Evolutionary conservation across 2,797 vertebrate genomes (phyloP), one percentile per base, ranked within the genome.

Genomic region (Poecile montanus): DNA sequence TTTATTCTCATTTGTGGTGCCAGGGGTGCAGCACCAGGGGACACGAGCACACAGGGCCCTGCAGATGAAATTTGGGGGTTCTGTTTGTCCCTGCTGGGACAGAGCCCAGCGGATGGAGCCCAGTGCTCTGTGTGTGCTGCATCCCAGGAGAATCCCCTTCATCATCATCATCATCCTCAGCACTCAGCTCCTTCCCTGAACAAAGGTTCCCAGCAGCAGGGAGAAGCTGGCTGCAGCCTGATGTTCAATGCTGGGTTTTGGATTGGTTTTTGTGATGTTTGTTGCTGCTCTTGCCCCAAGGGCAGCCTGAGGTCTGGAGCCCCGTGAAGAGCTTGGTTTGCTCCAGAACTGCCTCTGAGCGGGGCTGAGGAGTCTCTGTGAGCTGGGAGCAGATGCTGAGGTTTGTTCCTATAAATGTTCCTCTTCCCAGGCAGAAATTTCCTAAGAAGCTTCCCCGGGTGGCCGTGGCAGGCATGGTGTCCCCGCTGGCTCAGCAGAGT

Each of bases 301-400:
- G 79, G 48, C 62, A 78, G 57, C 75, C 75, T 5, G 66, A 38
- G 65, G 68, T 81, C 89, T 92, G 85, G 91, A 97, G 95, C 96
- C 74, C 91, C 40, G 88, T 42, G 85, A 87, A 78, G 94, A 86
- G 88, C 66, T 91, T 42, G 44, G 53, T 94, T 96, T 96, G 85
- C 90, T 96, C 91, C 93, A 85, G 95, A 91, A 44, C 16, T 78
- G 82, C 85, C 88, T 93, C 78, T 73, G 94, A 94, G 95, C 75
- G 61, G 90, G 86, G 80, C 91, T 92, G 72, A 84, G 89, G 85
- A 70, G 61, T 72, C 73, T 9, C 95, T 44, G 89, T 36, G 88
- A 94, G 92, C 88, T 21, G 72, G 96, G 96, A 96, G 87, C 93
- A 93, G 95, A 79, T 88, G 97, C 96, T 91, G 88, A 91, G 83